Evolutionary conservation across 2,888 invertebrate species (phyloP), one percentile per base, ranked within the genome.

Genomic region (Pseudococcus longispinus): DNA sequence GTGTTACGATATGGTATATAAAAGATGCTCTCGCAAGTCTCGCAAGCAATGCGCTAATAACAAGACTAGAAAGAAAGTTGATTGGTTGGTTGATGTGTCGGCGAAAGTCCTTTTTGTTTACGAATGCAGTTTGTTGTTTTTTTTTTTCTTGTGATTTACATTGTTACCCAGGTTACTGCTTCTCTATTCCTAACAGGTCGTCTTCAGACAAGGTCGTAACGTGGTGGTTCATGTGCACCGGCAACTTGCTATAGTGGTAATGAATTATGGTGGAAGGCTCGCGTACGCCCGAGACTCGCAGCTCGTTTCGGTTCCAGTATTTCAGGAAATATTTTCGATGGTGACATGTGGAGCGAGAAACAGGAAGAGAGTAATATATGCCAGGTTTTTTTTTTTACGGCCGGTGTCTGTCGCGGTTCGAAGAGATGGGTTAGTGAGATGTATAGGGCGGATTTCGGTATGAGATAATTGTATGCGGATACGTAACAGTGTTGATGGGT

Each of bases 151-250:
- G 3, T 70, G 2, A 18, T 70, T 70, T 70, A 70, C 70, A 70
- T 70, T 70, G 70, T 70, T 70, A 70, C 15, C 70, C 29, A 32
- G 15, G 29, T 15, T 70, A 70, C 70, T 29, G 29, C 29, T 70
- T 70, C 70, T 70, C 70, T 80, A 74, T 37, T 74, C 74, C n/a
- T 26, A 80, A 42, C 77, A 80, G 42, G 77, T 80, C 42, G 77
- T 80, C 77, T 37, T 80, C 77, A 80, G 77, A 80, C 77, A 80
- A 80, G 77, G 77, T 80, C 77, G 42, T 80, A 80, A 80, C 77
- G 77, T 37, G 37, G n/a, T n/a, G n/a, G n/a, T 37, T 37, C 37
- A 6, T 37, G 51, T 80, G 42, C 77, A 42, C n/a, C n/a, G n/a
- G n/a, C n/a, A n/a, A n/a, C n/a, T n/a, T n/a, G n/a, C n/a, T n/a